phyloP scores from a whole-genome alignment of 2,888 invertebrate species.

The Isoperla grammatica region DNA sequence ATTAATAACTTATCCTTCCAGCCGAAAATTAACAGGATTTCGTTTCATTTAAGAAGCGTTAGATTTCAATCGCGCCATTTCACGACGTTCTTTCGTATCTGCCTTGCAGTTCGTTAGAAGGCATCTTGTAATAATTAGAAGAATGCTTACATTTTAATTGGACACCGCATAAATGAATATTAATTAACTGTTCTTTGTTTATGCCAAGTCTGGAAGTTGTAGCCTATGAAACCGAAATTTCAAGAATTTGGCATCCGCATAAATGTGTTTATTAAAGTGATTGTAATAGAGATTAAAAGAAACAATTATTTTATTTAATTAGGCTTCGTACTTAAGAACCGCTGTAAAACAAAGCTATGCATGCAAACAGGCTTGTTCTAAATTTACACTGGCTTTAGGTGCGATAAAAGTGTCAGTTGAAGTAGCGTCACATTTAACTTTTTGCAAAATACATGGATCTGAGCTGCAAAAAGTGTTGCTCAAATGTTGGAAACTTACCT shows the following conservation, averaged over 20 bases:
- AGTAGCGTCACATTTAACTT: neutral
- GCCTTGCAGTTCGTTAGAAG: neutral
- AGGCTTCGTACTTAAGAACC: no score
- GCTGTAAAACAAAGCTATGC: no score
- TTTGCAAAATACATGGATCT: constrained; percentile 13
- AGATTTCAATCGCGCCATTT: neutral
- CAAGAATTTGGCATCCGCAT: no score
- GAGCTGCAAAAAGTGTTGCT: constrained; percentile 9
- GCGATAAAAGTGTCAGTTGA: no score
- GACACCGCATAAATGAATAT: neutral
- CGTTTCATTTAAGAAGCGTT: neutral
- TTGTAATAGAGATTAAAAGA: no score
- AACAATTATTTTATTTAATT: no score
- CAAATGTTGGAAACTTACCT: no score
- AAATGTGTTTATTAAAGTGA: no score
- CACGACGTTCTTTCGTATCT: neutral
- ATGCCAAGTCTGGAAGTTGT: no score
- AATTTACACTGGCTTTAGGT: no score
- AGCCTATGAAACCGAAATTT: no score
- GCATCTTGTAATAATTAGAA: constrained; percentile 4
- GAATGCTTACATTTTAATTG: constrained; percentile 2
- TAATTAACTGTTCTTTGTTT: constrained; percentile 2
- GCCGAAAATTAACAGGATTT: neutral
- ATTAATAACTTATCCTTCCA: neutral
- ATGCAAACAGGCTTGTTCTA: no score